Evolutionary conservation across 2,797 vertebrate genomes (phyloP).

Genomic region (Coregonus suidteri): DNA sequence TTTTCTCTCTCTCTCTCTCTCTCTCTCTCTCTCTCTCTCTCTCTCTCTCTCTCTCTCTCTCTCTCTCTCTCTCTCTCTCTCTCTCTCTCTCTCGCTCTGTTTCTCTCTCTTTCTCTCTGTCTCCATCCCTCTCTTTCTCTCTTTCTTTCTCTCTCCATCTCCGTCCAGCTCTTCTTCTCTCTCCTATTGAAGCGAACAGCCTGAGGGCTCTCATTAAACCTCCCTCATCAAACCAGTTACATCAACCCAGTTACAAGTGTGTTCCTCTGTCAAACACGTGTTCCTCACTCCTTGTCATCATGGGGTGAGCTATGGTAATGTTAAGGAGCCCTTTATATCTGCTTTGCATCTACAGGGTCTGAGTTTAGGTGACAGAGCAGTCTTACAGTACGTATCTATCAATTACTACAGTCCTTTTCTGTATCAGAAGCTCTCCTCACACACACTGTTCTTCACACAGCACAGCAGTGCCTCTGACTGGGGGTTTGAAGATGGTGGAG

Average conservation of each 20-base stretch:
- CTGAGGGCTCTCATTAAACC: neutral
- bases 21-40: too few species aligned
- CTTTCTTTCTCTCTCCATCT: neutral
- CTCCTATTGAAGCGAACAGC: neutral
- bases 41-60: neutral
- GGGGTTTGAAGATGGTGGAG: neutral
- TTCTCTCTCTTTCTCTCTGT: too few species aligned
- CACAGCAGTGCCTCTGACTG: neutral
- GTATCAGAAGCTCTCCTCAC: neutral
- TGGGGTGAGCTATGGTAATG: neutral
- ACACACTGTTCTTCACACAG: too few species aligned
- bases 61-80: neutral
- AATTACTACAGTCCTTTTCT: neutral
- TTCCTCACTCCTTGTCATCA: neutral
- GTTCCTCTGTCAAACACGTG: neutral
- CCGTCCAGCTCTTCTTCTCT: neutral
- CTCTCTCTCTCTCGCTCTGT: too few species aligned
- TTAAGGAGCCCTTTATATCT: neutral
- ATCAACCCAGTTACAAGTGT: neutral
- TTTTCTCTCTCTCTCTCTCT: too few species aligned
- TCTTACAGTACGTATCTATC: neutral
- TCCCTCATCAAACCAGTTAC: neutral
- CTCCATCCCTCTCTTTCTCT: neutral
- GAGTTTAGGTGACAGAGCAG: neutral
- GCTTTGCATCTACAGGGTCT: neutral